Percentiles rank a stretch among this genome's conserved stretches.
These are phyloP conservation scores for Lycocerus yunnanus DNA, from an alignment of 2,888 invertebrate genomes.

Conservation along the genomic window DNA sequence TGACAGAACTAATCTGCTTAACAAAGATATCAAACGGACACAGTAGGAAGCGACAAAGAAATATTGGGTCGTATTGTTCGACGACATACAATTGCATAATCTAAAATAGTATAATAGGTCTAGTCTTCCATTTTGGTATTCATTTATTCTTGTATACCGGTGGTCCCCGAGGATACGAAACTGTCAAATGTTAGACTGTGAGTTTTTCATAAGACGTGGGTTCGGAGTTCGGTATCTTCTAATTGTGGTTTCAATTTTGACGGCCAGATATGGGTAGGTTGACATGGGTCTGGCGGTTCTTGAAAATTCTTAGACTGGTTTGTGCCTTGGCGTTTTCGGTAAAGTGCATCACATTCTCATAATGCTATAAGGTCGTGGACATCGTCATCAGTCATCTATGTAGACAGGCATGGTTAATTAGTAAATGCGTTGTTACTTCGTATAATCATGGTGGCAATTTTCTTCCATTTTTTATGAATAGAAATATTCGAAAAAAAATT, in stretches of 20 bases:
- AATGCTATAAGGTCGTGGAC: slow-evolving; percentile 37
- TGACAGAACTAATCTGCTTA: slow-evolving; percentile 24
- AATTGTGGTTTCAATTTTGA: slow-evolving; percentile 47
- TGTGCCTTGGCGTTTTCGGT: slow-evolving; percentile 9
- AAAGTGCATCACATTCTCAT: slow-evolving; percentile 37
- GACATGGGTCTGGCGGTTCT: slow-evolving; percentile 55
- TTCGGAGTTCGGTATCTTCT: slow-evolving; percentile 21
- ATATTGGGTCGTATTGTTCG: slow-evolving; percentile 53
- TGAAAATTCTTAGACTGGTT: slow-evolving; percentile 41
- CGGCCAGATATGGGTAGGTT: slow-evolving; percentile 50
- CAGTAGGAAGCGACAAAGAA: slow-evolving; percentile 50
- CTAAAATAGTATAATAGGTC: slow-evolving; percentile 48
- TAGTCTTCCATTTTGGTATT: slow-evolving; percentile 53
- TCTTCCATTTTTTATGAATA: slow-evolving; percentile 1
- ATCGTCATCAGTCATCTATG: slow-evolving; percentile 51
- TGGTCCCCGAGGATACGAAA: slow-evolving; percentile 39
- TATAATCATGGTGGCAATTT: slow-evolving; percentile 15
- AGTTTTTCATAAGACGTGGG: slow-evolving; percentile 11
- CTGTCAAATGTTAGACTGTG: slow-evolving; percentile 39
- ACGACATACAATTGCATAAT: slow-evolving; percentile 55
- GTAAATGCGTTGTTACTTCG: slow-evolving; percentile 46
- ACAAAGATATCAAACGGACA: slow-evolving; percentile 52
- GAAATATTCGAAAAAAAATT: background rate
- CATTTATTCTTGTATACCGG: slow-evolving; percentile 50
- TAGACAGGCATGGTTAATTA: slow-evolving; percentile 55